These are phyloP conservation scores for Andricus grossulariae DNA, from an alignment of 1,140 invertebrate genomes.

Conservation along the genomic window DNA sequence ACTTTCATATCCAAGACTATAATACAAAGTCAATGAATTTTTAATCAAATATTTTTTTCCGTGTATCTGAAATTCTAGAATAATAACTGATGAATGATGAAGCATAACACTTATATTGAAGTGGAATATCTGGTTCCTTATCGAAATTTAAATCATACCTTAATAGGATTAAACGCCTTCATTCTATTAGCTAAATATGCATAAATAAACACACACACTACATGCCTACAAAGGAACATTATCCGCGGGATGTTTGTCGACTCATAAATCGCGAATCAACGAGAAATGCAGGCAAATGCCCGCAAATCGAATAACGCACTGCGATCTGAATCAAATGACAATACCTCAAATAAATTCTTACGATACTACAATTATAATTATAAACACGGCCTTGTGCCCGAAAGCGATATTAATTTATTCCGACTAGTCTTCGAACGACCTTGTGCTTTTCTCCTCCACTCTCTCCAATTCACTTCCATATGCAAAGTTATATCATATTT, in stretches of 20 bases:
- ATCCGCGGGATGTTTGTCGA: conserved; percentile 11
- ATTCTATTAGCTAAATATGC: conserved; percentile 21
- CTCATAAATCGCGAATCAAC: conserved; percentile 29
- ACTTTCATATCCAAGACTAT: too few relatives aligned
- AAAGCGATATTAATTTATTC: conserved; percentile 19
- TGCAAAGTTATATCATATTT: not conserved
- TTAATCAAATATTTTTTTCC: too few relatives aligned
- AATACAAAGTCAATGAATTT: too few relatives aligned
- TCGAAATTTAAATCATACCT: not conserved
- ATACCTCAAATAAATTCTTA: conserved; percentile 15
- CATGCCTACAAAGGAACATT: conserved; percentile 7
- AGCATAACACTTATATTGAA: not conserved
- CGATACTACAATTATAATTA: conserved; percentile 21
- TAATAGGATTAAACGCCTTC: not conserved
- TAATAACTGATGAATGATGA: not conserved
- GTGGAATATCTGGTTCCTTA: not conserved
- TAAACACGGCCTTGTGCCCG: conserved; percentile 16
- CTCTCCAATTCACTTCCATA: not conserved
- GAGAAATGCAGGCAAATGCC: conserved; percentile 2
- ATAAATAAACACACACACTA: conserved; percentile 7
- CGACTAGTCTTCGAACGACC: not conserved
- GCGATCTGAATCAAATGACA: conserved; percentile 18
- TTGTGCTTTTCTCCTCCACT: not conserved
- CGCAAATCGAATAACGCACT: not conserved
- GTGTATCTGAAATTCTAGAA: not conserved